Evolutionary conservation across 2,113 vertebrate species (phyloP).

Genomic region (Neoarius graeffei): DNA sequence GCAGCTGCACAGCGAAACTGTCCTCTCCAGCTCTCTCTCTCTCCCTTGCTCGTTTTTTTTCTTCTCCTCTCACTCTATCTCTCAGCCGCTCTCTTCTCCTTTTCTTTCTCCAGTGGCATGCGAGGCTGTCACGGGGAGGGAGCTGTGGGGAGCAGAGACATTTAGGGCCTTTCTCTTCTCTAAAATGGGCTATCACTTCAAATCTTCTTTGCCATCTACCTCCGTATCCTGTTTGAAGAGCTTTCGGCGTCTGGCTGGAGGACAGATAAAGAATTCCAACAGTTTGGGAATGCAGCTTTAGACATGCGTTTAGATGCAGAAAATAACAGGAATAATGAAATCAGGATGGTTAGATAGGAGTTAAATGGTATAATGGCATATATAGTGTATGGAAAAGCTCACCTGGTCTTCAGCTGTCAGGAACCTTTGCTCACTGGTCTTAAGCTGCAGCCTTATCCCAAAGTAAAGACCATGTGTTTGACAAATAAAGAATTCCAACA

Average conservation of each 20-base stretch:
- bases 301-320: neutral
- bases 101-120: conserved; percentile 71
- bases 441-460: conserved; percentile 20
- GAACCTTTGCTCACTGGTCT: neutral
- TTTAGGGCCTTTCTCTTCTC: conserved; percentile 84
- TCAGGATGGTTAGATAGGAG: neutral
- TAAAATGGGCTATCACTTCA: conserved; percentile 88
- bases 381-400: conserved; percentile 4
- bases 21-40: conserved; percentile 70
- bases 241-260: conserved; percentile 65
- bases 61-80: conserved; percentile 56
- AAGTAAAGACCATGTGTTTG: conserved; percentile 35
- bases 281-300: conserved; percentile 42
- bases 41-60: conserved; percentile 62
- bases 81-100: conserved; percentile 58
- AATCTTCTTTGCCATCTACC: conserved; percentile 80
- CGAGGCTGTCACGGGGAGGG: conserved; percentile 76
- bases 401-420: neutral
- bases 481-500: conserved; percentile 56
- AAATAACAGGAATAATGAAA: conserved; percentile 14
- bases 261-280: conserved; percentile 56
- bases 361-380: neutral
- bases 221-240: conserved; percentile 69
- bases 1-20: conserved; percentile 91
- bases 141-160: conserved; percentile 80